phyloP scores from a whole-genome alignment of 2,113 vertebrate species.

The Mugil cephalus region DNA sequence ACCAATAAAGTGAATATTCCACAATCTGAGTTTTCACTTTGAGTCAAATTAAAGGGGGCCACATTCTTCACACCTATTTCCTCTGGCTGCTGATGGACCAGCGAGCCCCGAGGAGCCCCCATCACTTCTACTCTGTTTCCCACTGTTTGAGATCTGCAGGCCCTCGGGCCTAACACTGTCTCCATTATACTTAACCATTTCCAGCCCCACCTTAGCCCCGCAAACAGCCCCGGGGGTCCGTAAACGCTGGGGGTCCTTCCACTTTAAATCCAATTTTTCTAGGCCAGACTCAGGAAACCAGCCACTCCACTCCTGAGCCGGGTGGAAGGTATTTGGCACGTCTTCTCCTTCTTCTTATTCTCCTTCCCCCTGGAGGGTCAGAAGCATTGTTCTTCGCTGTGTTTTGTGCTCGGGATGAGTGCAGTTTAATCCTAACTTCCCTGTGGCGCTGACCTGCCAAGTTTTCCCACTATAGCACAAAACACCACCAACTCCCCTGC shows the following conservation, averaged over 20 bases:
- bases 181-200: constrained; percentile 74
- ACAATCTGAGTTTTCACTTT: constrained; percentile 6
- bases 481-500: constrained; percentile 55
- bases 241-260: constrained; percentile 45
- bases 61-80: constrained; percentile 52
- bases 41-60: constrained; percentile 21
- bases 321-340: constrained; percentile 45
- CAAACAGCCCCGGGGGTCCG: constrained; percentile 54
- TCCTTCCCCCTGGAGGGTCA: constrained; percentile 34
- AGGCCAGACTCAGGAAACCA: constrained; percentile 58
- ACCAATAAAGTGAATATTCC: too few species aligned
- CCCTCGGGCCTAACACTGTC: constrained; percentile 64
- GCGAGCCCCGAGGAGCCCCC: constrained; percentile 26
- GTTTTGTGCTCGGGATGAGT: constrained; percentile 61
- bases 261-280: constrained; percentile 62
- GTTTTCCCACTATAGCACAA: constrained; percentile 41
- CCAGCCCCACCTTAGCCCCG: constrained; percentile 65
- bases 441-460: constrained; percentile 47
- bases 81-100: constrained; percentile 43
- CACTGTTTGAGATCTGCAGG: constrained; percentile 36
- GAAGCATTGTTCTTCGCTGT: constrained; percentile 60
- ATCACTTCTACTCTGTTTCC: constrained; percentile 35
- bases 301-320: constrained; percentile 41
- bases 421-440: constrained; percentile 66
- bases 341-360: too few species aligned